Conservation (phyloP, 2,888 invertebrate genomes). For the Smittia aterrima region DNA sequence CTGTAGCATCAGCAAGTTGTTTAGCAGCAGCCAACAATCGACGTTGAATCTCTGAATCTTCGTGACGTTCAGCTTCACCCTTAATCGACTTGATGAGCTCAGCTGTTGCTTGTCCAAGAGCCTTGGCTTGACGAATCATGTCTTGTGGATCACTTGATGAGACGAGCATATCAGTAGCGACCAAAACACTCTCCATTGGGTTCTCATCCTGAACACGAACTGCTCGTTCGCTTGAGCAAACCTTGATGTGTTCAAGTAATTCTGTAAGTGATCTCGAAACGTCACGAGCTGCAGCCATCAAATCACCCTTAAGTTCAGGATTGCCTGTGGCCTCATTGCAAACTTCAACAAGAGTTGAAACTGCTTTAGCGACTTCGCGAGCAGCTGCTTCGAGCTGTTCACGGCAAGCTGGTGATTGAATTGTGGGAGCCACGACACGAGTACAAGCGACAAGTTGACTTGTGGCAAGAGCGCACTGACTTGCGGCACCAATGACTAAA, state of each 20-base stretch:
- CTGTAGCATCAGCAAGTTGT: constrained; percentile 91
- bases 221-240: constrained; percentile 63
- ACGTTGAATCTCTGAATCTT: constrained; percentile 84
- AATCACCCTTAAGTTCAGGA: constrained; percentile 66
- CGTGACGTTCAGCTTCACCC: constrained; percentile 86
- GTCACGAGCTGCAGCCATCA: constrained; percentile 80
- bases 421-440: constrained; percentile 85
- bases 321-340: constrained; percentile 73
- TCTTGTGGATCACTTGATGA: constrained; percentile 85
- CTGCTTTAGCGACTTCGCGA: constrained; percentile 87
- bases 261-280: constrained; percentile 87
- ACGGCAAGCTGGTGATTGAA: constrained; percentile 78
- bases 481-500: constrained; percentile 88
- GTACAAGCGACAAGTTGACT: constrained; percentile 97
- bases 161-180: constrained; percentile 84
- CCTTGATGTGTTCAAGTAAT: constrained; percentile 83
- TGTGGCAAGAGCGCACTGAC: constrained; percentile 94
- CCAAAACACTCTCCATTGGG: constrained; percentile 84
- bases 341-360: constrained; percentile 81
- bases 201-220: constrained; percentile 72
- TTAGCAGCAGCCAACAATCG: constrained; percentile 92
- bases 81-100: constrained; percentile 92
- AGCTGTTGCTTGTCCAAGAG: constrained; percentile 91
- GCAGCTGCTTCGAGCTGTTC: constrained; percentile 91
- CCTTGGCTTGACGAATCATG: constrained; percentile 90